Evolutionary conservation across 2,888 invertebrate species (phyloP).

Genomic region (Eurytoma californica): DNA sequence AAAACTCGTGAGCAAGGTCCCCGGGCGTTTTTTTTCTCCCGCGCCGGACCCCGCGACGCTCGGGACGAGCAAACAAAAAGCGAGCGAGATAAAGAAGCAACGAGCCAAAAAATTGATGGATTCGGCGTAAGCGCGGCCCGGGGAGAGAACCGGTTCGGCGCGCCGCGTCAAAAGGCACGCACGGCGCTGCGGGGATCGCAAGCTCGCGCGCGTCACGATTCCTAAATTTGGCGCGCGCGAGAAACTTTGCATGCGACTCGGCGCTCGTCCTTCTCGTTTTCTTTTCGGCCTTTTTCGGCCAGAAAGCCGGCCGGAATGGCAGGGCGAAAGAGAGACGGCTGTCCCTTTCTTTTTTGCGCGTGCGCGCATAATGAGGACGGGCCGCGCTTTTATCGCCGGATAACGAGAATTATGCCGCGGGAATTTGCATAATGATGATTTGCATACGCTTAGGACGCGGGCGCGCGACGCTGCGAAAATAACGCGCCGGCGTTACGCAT

Average conservation of each 20-base stretch:
- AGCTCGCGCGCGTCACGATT: conserved; percentile 11
- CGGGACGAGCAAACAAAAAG: neutral
- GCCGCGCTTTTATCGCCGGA: neutral
- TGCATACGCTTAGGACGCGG: conserved; percentile 8
- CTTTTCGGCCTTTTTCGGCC: neutral
- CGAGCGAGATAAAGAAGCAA: conserved; percentile 7
- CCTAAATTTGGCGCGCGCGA: conserved; percentile 11
- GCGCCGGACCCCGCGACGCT: neutral
- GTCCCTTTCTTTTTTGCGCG: neutral
- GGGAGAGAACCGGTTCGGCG: conserved; percentile 26
- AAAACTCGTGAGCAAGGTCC: conserved; percentile 25
- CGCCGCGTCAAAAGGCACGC: neutral
- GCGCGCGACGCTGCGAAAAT: neutral
- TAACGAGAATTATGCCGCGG: conserved; percentile 6
- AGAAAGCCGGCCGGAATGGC: neutral
- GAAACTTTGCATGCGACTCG: conserved; percentile 9
- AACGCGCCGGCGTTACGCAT: conserved; percentile 2
- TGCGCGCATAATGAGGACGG: neutral
- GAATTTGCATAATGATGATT: conserved; percentile 34
- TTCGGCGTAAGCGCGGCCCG: conserved; percentile 6
- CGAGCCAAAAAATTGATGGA: conserved; percentile 38
- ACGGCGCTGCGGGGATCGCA: neutral
- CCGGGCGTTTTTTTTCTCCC: neutral
- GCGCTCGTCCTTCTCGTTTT: neutral
- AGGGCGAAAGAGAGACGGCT: neutral